Base-by-base conservation (phyloP, 2,888 invertebrate genomes). In the Sepiola atlantica region DNA sequence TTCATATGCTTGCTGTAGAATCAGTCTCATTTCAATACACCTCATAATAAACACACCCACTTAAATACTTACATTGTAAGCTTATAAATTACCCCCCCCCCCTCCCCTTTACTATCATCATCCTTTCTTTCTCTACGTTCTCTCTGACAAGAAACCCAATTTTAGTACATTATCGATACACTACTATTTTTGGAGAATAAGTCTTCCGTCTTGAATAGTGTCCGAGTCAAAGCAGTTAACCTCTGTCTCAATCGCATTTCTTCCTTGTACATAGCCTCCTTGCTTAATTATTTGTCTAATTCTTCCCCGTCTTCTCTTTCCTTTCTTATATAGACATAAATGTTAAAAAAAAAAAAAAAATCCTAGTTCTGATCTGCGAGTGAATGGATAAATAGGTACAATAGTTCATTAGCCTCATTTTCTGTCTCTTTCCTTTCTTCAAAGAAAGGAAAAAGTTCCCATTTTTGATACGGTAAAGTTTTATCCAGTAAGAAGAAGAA, bases 161-260 rank as follows among this genome's bases (percentile, higher is more conserved):
- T 77, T 77, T 77, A 77, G 77, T 77, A 77, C 77, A 77, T 77
- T n/a, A 77, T 77, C 77, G n/a, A 77, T n/a, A 32, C n/a, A 32
- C 77, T 77, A n/a, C 77, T 77, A 77, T 77, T 77, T 77, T 77
- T 16, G 77, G 77, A 77, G 32, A 77, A 77, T 77, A 77, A 77
- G 77, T 77, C 77, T 77, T 77, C n/a, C n/a, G 77, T 77, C 77
- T 77, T 77, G 77, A 77, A 77, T 77, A 77, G 77, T 77, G 77
- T 77, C 77, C 77, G 77, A 77, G 77, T 77, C 77, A 77, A 77
- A 77, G 77, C 77, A 77, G 77, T 77, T 77, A 77, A 77, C 77
- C 77, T n/a, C 77, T 77, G 77, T 77, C 77, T 77, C n/a, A 77
- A 32, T n/a, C 77, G n/a, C n/a, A 77, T 77, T 77, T 77, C n/a